Base-by-base conservation (phyloP, 2,113 vertebrate genomes). In the Ellobius talpinus region DNA sequence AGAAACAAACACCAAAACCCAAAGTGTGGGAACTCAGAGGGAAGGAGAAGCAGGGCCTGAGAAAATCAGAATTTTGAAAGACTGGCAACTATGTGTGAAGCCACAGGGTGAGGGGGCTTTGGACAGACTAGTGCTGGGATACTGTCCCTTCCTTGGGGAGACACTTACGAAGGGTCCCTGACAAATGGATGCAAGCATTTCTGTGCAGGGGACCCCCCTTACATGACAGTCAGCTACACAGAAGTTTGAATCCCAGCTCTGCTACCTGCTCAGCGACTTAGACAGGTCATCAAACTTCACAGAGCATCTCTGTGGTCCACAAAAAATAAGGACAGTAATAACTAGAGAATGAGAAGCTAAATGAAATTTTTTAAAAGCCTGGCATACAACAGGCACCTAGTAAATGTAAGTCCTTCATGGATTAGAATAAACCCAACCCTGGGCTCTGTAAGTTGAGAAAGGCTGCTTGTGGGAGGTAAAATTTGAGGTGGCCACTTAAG, bases 191-290 rank as follows among this genome's bases (percentile, higher is more conserved):
- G 31, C 61, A 88, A 93, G 68, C 33, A 66, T 70, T 94, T 82
- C 52, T 82, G 70, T 17, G 33, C 55, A 52, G 63, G 68, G 72
- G 50, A 47, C 33, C 74, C 68, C 24, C 14, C 47, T 47, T 47
- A 47, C 14, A 55, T 3, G 14, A 3, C 36, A 96, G 42, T 95
- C 50, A 93, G 31, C 61, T 58, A 79, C 33, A 76, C n/a, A 31
- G 72, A 61, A 84, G 65, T 95, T 89, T 96, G 72, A 97, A 86
- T 94, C 92, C 88, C 52, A 86, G 31, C 45, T 93, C 91, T 81
- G n/a, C 66, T 68, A 21, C 21, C 66, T 86, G 76, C 73, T 92
- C 39, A 24, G 39, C 45, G 55, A n/a, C 91, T 24, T 92, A 39
- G 45, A 66, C 26, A 36, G 68, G 91, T 90, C n/a, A 55, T 17